Conservation (phyloP, 2,888 invertebrate species). For the Andricus quercusramuli region DNA sequence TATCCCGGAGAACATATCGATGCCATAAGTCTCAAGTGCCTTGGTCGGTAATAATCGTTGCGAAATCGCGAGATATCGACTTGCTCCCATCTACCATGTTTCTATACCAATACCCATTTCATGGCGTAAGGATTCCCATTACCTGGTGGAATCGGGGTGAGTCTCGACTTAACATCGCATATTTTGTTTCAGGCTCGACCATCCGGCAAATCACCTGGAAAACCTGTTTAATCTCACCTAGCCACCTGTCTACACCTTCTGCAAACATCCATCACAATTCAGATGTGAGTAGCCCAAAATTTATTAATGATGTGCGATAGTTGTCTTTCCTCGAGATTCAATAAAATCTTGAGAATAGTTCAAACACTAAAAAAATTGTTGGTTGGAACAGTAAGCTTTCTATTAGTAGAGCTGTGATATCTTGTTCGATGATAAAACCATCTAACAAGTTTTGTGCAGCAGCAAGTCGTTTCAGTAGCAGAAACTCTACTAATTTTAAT, state of each 20-base stretch:
- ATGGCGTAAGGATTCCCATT: slow-evolving; percentile 54
- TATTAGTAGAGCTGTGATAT: too few relatives aligned
- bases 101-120: slow-evolving; percentile 27
- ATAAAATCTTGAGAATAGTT: too few relatives aligned
- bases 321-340: too few relatives aligned
- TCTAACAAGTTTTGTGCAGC: too few relatives aligned
- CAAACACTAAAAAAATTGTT: too few relatives aligned
- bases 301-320: background rate
- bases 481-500: too few relatives aligned
- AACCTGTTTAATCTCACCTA: slow-evolving; percentile 54
- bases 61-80: slow-evolving; percentile 50
- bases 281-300: background rate
- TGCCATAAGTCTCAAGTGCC: background rate
- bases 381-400: too few relatives aligned
- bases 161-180: slow-evolving; percentile 55
- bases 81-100: slow-evolving; percentile 49
- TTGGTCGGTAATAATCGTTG: slow-evolving; percentile 51
- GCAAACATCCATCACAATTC: background rate
- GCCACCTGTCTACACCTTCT: background rate
- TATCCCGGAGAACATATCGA: slow-evolving; percentile 8
- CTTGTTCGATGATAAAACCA: too few relatives aligned
- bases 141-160: slow-evolving; percentile 46
- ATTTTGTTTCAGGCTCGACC: slow-evolving; percentile 57
- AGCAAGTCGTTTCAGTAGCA: too few relatives aligned
- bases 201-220: slow-evolving; percentile 52